These are phyloP conservation scores for Maniola jurtina DNA, from an alignment of 1,140 invertebrate genomes.

Conservation along the genomic window DNA sequence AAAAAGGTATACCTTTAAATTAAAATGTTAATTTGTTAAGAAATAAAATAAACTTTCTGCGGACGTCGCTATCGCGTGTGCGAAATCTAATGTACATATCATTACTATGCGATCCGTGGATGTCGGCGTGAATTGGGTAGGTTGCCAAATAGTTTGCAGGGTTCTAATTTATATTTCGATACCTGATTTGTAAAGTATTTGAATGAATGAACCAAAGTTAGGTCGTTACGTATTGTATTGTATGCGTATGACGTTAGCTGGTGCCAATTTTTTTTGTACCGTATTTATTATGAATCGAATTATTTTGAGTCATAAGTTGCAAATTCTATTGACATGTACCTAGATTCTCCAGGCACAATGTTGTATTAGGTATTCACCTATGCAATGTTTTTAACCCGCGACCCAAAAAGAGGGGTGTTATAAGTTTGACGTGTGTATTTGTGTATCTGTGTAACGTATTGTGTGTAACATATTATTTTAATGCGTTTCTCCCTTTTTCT, in stretches of 20 bases:
- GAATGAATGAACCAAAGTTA: background rate
- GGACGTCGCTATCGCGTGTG: slow-evolving; percentile 46
- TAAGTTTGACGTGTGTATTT: too few species aligned
- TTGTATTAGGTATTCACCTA: too few species aligned
- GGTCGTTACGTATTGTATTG: slow-evolving; percentile 1
- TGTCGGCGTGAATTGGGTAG: slow-evolving; percentile 53
- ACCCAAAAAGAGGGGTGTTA: too few species aligned
- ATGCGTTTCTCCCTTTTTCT: too few species aligned
- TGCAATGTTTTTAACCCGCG: too few species aligned
- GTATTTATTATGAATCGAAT: slow-evolving; percentile 11
- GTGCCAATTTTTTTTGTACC: slow-evolving; percentile 14
- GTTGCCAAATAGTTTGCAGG: slow-evolving; percentile 41
- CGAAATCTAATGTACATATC: slow-evolving; percentile 58
- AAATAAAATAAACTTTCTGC: slow-evolving; percentile 18
- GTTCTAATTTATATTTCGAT: slow-evolving; percentile 26
- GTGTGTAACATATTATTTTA: too few species aligned
- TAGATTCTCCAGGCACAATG: too few species aligned
- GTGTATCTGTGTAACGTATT: too few species aligned
- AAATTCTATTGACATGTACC: background rate
- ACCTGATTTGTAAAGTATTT: background rate
- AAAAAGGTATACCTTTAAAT: slow-evolving; percentile 4
- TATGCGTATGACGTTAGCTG: slow-evolving; percentile 12
- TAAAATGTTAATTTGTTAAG: background rate
- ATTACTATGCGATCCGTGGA: slow-evolving; percentile 56
- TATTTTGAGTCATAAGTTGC: slow-evolving; percentile 12